A percentile compares a stretch with the other conserved stretches of the same genome.
These are phyloP conservation scores for Drosophila putrida DNA, from an alignment of 2,888 invertebrate genomes.

Conservation along the genomic window DNA sequence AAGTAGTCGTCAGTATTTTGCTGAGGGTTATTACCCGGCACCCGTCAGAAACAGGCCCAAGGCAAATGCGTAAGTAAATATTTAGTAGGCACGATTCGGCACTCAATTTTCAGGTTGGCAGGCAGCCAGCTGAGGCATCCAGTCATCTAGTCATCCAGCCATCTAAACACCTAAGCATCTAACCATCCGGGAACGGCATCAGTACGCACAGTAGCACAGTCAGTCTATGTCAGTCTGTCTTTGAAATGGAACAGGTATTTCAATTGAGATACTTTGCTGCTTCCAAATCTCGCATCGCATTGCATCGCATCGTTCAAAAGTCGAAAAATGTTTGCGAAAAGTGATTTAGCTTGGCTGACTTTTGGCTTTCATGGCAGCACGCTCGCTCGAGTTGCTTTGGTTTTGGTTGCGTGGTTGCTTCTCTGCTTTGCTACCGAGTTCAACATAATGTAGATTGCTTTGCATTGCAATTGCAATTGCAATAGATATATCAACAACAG, in stretches of 20 bases:
- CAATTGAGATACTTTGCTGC: conserved; percentile 62
- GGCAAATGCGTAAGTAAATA: conserved; percentile 37
- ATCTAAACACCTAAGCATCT: background rate
- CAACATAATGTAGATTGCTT: conserved; percentile 19
- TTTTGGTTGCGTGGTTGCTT: conserved; percentile 1
- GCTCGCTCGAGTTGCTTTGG: background rate
- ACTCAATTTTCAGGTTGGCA: conserved; percentile 36
- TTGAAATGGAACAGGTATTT: conserved; percentile 55
- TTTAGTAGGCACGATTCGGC: conserved; percentile 20
- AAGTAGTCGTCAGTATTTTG: conserved; percentile 10
- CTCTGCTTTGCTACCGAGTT: background rate
- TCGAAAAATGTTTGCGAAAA: conserved; percentile 32
- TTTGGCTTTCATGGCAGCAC: conserved; percentile 17
- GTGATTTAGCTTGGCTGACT: conserved; percentile 25
- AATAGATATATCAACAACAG: conserved; percentile 6
- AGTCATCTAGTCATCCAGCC: background rate
- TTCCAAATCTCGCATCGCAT: conserved; percentile 11
- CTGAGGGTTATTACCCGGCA: conserved; percentile 45
- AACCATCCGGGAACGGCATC: conserved; percentile 4
- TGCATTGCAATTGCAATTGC: conserved; percentile 12
- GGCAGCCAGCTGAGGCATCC: conserved; percentile 18
- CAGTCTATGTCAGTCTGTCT: conserved; percentile 4
- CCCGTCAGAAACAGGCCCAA: conserved; percentile 29
- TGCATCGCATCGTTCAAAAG: conserved; percentile 29
- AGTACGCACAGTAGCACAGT: background rate